phyloP scores from a whole-genome alignment of 1,140 invertebrate genomes.

The Pissodes strobi region DNA sequence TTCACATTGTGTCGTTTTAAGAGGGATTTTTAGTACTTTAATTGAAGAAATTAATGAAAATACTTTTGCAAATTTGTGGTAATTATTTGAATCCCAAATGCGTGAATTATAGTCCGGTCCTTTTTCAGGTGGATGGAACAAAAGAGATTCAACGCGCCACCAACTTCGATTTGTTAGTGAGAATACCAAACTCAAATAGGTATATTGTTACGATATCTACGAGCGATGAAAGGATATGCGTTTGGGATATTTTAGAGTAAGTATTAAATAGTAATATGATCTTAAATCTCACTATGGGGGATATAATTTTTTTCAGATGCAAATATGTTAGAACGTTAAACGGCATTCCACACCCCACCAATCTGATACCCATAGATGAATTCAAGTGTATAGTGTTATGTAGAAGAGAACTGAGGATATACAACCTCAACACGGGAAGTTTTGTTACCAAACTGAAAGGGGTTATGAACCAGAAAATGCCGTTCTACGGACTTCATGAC shows the following conservation, averaged over 20 bases:
- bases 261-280: conserved; percentile 37
- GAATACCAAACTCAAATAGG: conserved; percentile 63
- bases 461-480: conserved; percentile 92
- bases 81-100: too few species aligned
- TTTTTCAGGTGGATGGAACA: conserved; percentile 44
- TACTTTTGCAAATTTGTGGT: too few species aligned
- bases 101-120: too few species aligned
- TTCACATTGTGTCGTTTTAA: not conserved
- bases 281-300: not conserved
- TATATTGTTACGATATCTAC: conserved; percentile 76
- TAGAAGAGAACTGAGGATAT: conserved; percentile 76
- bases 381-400: conserved; percentile 78
- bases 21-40: too few species aligned
- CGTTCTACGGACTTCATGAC: conserved; percentile 83
- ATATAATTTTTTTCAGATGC: conserved; percentile 56
- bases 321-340: conserved; percentile 68
- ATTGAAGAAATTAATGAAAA: too few species aligned
- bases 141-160: conserved; percentile 28
- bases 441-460: conserved; percentile 77
- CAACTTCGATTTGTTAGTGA: conserved; percentile 61
- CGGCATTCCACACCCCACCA: conserved; percentile 71
- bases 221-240: conserved; percentile 73
- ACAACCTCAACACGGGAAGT: conserved; percentile 75
- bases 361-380: conserved; percentile 72
- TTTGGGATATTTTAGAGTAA: conserved; percentile 75